Evolutionary conservation across 1,140 invertebrate species (phyloP).

Genomic region (Melitaea cinxia): DNA sequence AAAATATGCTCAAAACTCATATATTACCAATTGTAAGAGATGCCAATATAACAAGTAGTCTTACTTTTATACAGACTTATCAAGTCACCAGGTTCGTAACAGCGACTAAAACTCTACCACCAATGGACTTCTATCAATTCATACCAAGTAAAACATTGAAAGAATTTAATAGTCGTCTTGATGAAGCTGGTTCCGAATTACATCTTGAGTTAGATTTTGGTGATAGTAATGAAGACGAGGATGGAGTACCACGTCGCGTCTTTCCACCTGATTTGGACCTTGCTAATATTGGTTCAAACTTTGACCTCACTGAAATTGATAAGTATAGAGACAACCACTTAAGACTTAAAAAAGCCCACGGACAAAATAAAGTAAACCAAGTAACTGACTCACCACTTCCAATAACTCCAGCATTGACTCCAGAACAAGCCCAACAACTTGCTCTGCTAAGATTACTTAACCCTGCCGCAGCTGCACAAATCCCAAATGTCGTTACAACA

Average conservation of each 20-base stretch:
- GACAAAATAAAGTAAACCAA: slow-evolving; percentile 78
- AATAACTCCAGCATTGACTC: slow-evolving; percentile 82
- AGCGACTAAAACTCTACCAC: slow-evolving; percentile 93
- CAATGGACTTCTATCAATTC: slow-evolving; percentile 92
- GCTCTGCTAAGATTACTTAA: slow-evolving; percentile 87
- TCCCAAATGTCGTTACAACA: slow-evolving; percentile 87
- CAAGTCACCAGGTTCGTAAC: slow-evolving; percentile 92
- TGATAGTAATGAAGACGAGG: slow-evolving; percentile 89
- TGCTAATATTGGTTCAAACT: slow-evolving; percentile 85
- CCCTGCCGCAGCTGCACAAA: slow-evolving; percentile 84
- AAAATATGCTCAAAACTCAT: slow-evolving; percentile 92
- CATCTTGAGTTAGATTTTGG: slow-evolving; percentile 92
- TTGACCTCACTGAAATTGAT: slow-evolving; percentile 87
- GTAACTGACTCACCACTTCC: slow-evolving; percentile 75
- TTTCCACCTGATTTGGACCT: slow-evolving; percentile 85
- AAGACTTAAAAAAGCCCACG: slow-evolving; percentile 83
- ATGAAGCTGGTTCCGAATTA: slow-evolving; percentile 93
- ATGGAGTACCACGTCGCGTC: slow-evolving; percentile 83
- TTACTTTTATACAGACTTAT: slow-evolving; percentile 94
- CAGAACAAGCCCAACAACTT: slow-evolving; percentile 89
- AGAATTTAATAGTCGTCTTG: slow-evolving; percentile 92
- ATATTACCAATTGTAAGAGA: slow-evolving; percentile 90
- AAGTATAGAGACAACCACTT: slow-evolving; percentile 82
- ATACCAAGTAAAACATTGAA: slow-evolving; percentile 93
- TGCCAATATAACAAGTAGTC: slow-evolving; percentile 86